Evolutionary conservation across 2,113 vertebrate genomes (phyloP), one percentile per base, ranked within the genome.

Genomic region (Hipposideros armiger): DNA sequence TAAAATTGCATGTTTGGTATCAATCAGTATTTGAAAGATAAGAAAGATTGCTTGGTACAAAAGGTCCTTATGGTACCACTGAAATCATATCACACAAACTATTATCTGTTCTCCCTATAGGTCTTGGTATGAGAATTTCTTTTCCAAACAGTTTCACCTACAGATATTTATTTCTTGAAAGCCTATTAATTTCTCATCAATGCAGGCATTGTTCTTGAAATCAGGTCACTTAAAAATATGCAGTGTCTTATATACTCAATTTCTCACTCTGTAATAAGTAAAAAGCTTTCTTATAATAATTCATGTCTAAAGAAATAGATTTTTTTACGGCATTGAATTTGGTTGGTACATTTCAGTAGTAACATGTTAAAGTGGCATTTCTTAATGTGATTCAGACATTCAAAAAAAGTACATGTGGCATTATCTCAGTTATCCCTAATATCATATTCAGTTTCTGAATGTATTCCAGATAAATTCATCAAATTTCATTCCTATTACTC

Each of bases 381-480:
- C 40, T 86, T 95, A 95, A 86, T 85, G 50, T 64, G 22, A 82
- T 82, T 92, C 40, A 82, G 81, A 88, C 4, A 73, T 54, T 94
- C 9, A 40, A 22, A 72, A 69, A 87, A 74, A 87, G 13, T 64
- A 24, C 36, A 67, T 90, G 11, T 80, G 42, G n/a, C 24, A 73
- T 89, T 93, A 84, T 28, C 54, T 56, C 93, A 32, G 36, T 84
- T 81, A 82, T 81, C 32, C 14, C 40, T 66, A 50, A 64, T 92
- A 96, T 76, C 60, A 77, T 92, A 87, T 84, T 96, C 60, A 85
- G 45, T 26, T 95, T 95, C 88, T 94, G 81, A 95, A 80, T 94
- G 82, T 95, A 94, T 84, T 91, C 40, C 66, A 82, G 64, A 77
- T 82, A 90, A 94, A 69, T 70, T 64, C 47, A 77, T 90, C 77